These are phyloP conservation scores for Saccostrea cuccullata DNA, from an alignment of 1,140 invertebrate species.

Conservation along the genomic window DNA sequence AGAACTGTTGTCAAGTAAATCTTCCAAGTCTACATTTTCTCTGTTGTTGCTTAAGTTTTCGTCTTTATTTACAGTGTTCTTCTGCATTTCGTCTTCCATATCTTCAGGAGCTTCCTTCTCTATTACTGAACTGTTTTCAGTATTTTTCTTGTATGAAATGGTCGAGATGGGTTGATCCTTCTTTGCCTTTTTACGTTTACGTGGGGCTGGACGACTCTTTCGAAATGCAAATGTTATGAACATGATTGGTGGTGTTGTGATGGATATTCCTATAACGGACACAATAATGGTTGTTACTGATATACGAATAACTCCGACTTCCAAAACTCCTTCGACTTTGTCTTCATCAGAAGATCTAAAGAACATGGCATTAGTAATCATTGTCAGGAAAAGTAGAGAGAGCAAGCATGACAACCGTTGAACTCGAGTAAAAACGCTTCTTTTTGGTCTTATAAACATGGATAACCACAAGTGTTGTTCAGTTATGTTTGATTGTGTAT, in stretches of 20 bases:
- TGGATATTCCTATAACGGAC: constrained; percentile 50
- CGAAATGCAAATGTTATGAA: constrained; percentile 55
- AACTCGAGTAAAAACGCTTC: constrained; percentile 62
- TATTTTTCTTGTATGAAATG: not conserved
- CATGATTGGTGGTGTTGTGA: constrained; percentile 52
- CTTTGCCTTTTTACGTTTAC: not conserved
- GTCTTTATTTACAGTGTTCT: not conserved
- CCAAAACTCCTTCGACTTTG: constrained; percentile 29
- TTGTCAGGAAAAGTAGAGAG: constrained; percentile 69
- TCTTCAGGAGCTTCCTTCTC: not conserved
- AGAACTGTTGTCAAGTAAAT: constrained; percentile 14
- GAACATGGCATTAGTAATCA: constrained; percentile 75
- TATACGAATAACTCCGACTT: constrained; percentile 58
- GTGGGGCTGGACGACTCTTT: constrained; percentile 33
- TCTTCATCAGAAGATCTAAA: constrained; percentile 52
- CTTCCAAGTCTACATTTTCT: not conserved
- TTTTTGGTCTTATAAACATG: constrained; percentile 51
- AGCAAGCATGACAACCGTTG: constrained; percentile 72
- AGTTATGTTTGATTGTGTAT: constrained; percentile 45
- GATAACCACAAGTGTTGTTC: constrained; percentile 67
- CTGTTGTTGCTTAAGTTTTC: not conserved
- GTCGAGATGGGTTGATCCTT: not conserved
- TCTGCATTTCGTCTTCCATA: not conserved
- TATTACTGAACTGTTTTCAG: not conserved
- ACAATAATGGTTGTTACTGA: constrained; percentile 53